These are phyloP conservation scores for Nycteola revayana DNA, from an alignment of 2,888 invertebrate species.

Conservation along the genomic window DNA sequence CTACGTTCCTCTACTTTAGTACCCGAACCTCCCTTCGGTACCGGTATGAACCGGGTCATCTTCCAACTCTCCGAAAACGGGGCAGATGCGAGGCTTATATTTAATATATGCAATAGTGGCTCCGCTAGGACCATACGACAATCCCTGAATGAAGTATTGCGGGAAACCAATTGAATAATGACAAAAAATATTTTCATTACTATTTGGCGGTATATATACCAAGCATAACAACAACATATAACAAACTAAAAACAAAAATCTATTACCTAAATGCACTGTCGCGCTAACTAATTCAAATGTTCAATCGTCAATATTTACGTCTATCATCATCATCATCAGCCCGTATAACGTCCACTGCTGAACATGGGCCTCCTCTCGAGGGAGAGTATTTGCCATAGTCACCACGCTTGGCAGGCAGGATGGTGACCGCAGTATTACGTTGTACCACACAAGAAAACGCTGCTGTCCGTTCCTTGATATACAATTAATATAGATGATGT, in stretches of 20 bases:
- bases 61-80: conserved; percentile 5
- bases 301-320: too few species aligned
- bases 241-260: conserved; percentile 6
- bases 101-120: conserved; percentile 3
- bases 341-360: too few species aligned
- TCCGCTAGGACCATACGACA: not conserved
- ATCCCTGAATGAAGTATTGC: conserved; percentile 5
- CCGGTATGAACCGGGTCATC: conserved; percentile 1
- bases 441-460: too few species aligned
- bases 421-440: too few species aligned
- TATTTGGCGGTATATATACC: conserved; percentile 5
- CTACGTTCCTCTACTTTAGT: not conserved
- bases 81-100: not conserved
- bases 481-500: too few species aligned
- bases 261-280: conserved; percentile 1
- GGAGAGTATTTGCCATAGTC: too few species aligned
- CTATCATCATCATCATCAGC: too few species aligned
- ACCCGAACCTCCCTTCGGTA: not conserved
- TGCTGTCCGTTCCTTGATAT: too few species aligned
- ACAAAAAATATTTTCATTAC: conserved; percentile 4
- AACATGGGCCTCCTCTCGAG: too few species aligned
- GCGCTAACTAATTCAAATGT: too few species aligned
- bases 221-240: too few species aligned
- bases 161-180: conserved; percentile 3
- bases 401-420: too few species aligned